Conservation (phyloP, 2,888 invertebrate species). For the Nysson spinosus region DNA sequence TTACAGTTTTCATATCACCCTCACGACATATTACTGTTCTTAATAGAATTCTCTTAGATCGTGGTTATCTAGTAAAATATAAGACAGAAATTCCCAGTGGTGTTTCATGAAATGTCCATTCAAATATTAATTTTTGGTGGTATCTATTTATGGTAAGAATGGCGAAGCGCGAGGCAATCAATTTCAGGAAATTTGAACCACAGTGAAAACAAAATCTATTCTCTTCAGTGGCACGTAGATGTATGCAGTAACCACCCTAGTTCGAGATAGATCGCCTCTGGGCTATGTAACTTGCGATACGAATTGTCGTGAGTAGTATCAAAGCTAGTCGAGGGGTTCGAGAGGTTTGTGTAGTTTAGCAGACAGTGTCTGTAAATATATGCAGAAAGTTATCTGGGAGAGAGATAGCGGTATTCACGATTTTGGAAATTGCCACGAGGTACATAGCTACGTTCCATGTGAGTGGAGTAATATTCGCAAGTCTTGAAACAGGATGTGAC, state of each 20-base stretch:
- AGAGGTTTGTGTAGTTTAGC: slow-evolving; percentile 56
- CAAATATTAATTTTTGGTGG: too few relatives aligned
- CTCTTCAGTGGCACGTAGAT: not conserved
- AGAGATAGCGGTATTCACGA: slow-evolving; percentile 34
- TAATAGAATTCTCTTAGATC: too few relatives aligned
- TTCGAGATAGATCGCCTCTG: slow-evolving; percentile 52
- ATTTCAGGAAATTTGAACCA: slow-evolving; percentile 41
- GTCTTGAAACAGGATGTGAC: slow-evolving; percentile 24
- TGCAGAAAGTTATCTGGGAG: slow-evolving; percentile 60
- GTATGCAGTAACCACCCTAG: slow-evolving; percentile 15
- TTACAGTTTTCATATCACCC: too few relatives aligned
- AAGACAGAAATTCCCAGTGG: too few relatives aligned
- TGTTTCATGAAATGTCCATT: too few relatives aligned
- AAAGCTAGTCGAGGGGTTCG: slow-evolving; percentile 60
- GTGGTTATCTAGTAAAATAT: too few relatives aligned
- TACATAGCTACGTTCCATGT: slow-evolving; percentile 37
- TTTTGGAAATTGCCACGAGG: slow-evolving; percentile 57
- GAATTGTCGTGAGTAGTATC: slow-evolving; percentile 66
- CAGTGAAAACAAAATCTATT: slow-evolving; percentile 42
- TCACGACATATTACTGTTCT: too few relatives aligned
- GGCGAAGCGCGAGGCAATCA: too few relatives aligned
- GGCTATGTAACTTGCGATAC: slow-evolving; percentile 66
- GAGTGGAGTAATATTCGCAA: slow-evolving; percentile 37
- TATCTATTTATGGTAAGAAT: too few relatives aligned
- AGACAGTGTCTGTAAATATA: slow-evolving; percentile 65